A percentile compares a stretch with the other conserved stretches of the same genome.
phyloP scores from a whole-genome alignment of 2,888 invertebrate species.

The Atrina japonica region DNA sequence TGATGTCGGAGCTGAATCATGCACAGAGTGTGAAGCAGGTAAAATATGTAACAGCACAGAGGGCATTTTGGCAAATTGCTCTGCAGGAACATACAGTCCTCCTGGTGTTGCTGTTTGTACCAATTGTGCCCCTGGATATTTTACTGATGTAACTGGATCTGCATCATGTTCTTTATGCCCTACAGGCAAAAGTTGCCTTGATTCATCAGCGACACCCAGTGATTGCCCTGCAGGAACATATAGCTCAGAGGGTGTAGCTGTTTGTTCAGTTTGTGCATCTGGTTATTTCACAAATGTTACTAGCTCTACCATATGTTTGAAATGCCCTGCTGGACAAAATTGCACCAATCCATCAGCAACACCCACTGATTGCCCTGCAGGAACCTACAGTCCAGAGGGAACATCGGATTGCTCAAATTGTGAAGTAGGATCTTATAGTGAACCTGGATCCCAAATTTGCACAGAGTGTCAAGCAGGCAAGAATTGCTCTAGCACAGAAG shows the following conservation, averaged over 20 bases:
- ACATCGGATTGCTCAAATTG: constrained; percentile 46
- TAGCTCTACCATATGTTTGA: constrained; percentile 47
- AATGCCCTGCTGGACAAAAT: constrained; percentile 54
- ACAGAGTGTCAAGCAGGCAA: constrained; percentile 54
- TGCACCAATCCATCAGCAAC: constrained; percentile 39
- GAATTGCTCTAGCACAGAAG: constrained; percentile 31
- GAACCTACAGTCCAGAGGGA: constrained; percentile 41
- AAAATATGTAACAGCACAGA: too few species aligned
- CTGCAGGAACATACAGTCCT: too few species aligned
- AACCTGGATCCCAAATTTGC: constrained; percentile 53
- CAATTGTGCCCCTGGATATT: too few species aligned
- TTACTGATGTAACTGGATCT: constrained; percentile 43
- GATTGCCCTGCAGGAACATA: constrained; percentile 67
- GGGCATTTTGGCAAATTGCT: too few species aligned
- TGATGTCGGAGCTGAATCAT: constrained; percentile 34
- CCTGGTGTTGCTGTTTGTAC: too few species aligned
- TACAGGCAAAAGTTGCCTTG: constrained; percentile 25
- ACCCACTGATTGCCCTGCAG: constrained; percentile 51
- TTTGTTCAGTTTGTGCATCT: constrained; percentile 47
- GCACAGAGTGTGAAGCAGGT: too few species aligned
- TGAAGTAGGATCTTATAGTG: constrained; percentile 54
- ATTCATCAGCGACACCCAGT: constrained; percentile 44
- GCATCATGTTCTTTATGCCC: constrained; percentile 63
- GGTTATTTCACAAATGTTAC: constrained; percentile 52
- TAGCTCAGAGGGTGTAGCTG: constrained; percentile 51